Evolutionary conservation across 2,888 invertebrate species (phyloP).

Genomic region (Atethmia centrago): DNA sequence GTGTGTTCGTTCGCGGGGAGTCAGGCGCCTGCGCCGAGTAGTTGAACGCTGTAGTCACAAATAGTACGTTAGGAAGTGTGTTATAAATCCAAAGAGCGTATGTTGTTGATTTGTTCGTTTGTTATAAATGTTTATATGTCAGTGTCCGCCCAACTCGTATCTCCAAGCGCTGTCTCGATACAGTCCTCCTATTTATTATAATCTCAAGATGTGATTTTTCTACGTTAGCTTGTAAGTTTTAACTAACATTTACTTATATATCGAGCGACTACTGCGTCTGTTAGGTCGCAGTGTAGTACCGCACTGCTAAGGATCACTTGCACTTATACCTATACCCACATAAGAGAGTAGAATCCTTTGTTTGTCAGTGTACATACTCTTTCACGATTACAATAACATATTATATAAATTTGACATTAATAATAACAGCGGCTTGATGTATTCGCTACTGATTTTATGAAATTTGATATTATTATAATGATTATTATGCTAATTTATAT

Average conservation of each 20-base stretch:
- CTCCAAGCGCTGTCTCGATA: conserved; percentile 86
- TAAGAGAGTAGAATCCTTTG: conserved; percentile 85
- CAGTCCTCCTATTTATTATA: conserved; percentile 87
- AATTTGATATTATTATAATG: conserved; percentile 79
- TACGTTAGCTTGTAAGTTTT: conserved; percentile 83
- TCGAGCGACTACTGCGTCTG: conserved; percentile 68
- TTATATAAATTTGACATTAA: conserved; percentile 76
- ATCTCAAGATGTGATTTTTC: conserved; percentile 89
- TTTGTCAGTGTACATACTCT: conserved; percentile 68
- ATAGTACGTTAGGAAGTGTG: conserved; percentile 75
- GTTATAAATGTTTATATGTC: conserved; percentile 69
- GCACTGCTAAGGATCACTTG: conserved; percentile 81
- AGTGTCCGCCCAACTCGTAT: conserved; percentile 84
- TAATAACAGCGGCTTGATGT: conserved; percentile 82
- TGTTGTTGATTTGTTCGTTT: conserved; percentile 73
- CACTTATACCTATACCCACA: conserved; percentile 84
- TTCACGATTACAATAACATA: conserved; percentile 69
- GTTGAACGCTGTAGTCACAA: conserved; percentile 84
- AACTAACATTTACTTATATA: conserved; percentile 78
- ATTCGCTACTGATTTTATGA: conserved; percentile 83
- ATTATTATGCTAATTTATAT: conserved; percentile 85
- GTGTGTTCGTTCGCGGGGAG: conserved; percentile 35
- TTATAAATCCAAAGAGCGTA: conserved; percentile 85
- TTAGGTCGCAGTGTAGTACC: conserved; percentile 75
- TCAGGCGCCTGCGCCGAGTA: conserved; percentile 71